A percentile compares a stretch with the other conserved stretches of the same genome.
phyloP scores from a whole-genome alignment of 2,888 invertebrate species.

The Junonia oenone region DNA sequence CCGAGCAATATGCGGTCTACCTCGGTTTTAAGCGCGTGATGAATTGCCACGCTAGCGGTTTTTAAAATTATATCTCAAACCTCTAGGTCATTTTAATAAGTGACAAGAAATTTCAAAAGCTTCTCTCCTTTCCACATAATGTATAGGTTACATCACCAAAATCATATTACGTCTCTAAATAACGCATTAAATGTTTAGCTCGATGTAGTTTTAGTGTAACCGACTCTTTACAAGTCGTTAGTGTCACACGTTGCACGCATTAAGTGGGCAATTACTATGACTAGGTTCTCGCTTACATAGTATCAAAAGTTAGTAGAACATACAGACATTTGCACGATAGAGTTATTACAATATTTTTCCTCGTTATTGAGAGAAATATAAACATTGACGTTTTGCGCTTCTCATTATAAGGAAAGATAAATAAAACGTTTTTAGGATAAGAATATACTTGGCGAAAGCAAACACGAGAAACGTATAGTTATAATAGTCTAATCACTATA shows the following conservation, averaged over 20 bases:
- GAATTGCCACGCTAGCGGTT: constrained; percentile 35
- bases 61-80: background rate
- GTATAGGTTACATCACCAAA: background rate
- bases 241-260: constrained; percentile 27
- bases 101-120: background rate
- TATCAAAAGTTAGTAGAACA: background rate
- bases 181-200: background rate
- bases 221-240: background rate
- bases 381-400: no score
- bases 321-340: no score
- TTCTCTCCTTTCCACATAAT: background rate
- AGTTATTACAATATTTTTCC: no score
- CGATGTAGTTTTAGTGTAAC: background rate
- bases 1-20: constrained; percentile 57
- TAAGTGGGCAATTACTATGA: constrained; percentile 40
- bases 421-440: no score
- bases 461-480: no score
- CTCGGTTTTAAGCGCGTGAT: constrained; percentile 50
- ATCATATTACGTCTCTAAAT: background rate
- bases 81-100: background rate
- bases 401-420: no score
- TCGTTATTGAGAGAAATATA: no score
- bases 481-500: no score
- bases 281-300: constrained; percentile 22
- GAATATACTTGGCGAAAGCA: no score